These are phyloP conservation scores for Proisotoma minuta DNA, from an alignment of 2,888 invertebrate genomes.

Conservation along the genomic window DNA sequence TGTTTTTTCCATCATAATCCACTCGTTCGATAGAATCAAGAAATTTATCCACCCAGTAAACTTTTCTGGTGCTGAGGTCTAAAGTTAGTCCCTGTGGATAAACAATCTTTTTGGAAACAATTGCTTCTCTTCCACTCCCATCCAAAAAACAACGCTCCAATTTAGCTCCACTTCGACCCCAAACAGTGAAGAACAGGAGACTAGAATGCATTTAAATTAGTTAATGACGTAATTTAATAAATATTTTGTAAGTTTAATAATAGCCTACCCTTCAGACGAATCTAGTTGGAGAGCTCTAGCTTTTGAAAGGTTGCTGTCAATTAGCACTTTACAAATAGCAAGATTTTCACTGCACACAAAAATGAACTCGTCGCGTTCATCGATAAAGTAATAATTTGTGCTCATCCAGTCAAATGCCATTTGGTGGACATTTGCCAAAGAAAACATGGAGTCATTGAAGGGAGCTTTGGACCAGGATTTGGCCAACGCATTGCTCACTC, in stretches of 20 bases:
- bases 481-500: constrained; percentile 61
- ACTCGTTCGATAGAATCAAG: constrained; percentile 63
- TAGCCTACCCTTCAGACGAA: constrained; percentile 67
- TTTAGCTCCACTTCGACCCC: constrained; percentile 62
- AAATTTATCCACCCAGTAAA: constrained; percentile 78
- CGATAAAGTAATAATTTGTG: constrained; percentile 79
- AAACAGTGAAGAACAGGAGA: constrained; percentile 71
- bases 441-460: constrained; percentile 18
- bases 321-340: constrained; percentile 63
- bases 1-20: constrained; percentile 63
- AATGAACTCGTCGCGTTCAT: constrained; percentile 64
- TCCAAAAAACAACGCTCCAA: constrained; percentile 64
- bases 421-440: constrained; percentile 63
- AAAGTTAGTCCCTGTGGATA: constrained; percentile 70
- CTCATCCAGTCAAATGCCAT: constrained; percentile 79
- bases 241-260: no score
- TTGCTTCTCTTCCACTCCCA: constrained; percentile 59
- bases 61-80: constrained; percentile 64
- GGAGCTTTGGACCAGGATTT: background rate
- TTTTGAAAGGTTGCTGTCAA: constrained; percentile 64
- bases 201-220: constrained; percentile 50
- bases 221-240: constrained; percentile 2
- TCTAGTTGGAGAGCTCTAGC: constrained; percentile 73
- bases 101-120: constrained; percentile 67
- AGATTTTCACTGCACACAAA: constrained; percentile 64